phyloP scores from a whole-genome alignment of 1,140 invertebrate species.

The Zaprionus davidi region DNA sequence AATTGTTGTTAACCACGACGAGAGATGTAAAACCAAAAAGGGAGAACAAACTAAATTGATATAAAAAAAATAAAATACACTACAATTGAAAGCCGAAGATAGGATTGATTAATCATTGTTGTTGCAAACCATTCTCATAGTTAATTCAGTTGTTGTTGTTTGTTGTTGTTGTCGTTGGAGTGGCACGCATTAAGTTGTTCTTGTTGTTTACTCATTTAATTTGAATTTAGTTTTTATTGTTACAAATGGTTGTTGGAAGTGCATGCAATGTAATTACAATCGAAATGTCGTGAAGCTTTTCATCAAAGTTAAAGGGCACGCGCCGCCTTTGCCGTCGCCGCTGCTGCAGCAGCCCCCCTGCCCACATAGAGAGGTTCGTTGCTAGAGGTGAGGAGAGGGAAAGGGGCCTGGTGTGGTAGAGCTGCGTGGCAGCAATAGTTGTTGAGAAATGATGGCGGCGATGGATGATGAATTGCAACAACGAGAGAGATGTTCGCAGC shows the following conservation, averaged over 20 bases:
- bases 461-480: neutral
- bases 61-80: constrained; percentile 22
- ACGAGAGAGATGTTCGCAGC: neutral
- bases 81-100: constrained; percentile 47
- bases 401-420: neutral
- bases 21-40: constrained; percentile 3
- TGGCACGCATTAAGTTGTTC: constrained; percentile 5
- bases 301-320: constrained; percentile 21
- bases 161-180: neutral
- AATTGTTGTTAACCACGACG: neutral
- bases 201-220: constrained; percentile 23
- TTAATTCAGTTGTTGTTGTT: constrained; percentile 7
- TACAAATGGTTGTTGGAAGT: constrained; percentile 38
- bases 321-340: too few relatives aligned
- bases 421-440: neutral
- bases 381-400: neutral
- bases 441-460: neutral
- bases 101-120: constrained; percentile 20
- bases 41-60: constrained; percentile 3
- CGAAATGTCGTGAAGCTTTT: constrained; percentile 33
- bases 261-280: constrained; percentile 45
- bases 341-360: neutral
- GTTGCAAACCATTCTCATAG: constrained; percentile 17
- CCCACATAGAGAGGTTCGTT: neutral
- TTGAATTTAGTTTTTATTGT: constrained; percentile 37